Base-by-base conservation (phyloP, 2,113 vertebrate genomes). In the Prinia subflava region DNA sequence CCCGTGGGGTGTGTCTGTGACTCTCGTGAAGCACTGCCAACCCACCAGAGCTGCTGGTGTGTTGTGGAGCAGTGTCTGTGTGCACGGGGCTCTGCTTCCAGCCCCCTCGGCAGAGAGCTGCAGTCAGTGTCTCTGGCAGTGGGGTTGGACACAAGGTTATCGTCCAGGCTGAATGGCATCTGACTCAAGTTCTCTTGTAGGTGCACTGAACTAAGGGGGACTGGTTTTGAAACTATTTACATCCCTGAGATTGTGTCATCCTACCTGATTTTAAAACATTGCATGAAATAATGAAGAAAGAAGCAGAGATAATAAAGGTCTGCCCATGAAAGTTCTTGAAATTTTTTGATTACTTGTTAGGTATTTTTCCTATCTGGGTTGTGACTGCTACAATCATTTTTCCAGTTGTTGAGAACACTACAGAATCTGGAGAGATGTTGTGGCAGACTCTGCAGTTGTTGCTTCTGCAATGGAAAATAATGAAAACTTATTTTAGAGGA, bases 51-150 rank as follows among this genome's bases (percentile, higher is more conserved):
- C 16, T 57, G 1, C 18, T 37, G 27, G 30, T 28, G 85, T 27
- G 24, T 17, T 1, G 1, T 10, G 62, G n/a, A 3, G 63, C 49
- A 18, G 12, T 18, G 41, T 47, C 18, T 46, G 28, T 19, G 50
- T n/a, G 3, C 23, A 13, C 9, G 4, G 28, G 33, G 56, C 57
- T 79, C 49, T 63, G 47, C 56, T 67, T 37, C 39, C 65, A 63
- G 37, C 47, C 47, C 11, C 8, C 18, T 1, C 0, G 1, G 56
- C 22, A 35, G 10, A 47, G 22, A 79, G 2, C 55, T 30, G 0
- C 41, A 2, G 2, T 3, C 9, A 24, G 8, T 3, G 6, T 18
- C 24, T 18, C 5, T 50, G 56, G 21, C 56, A 27, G 35, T 19
- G 42, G 2, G 37, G 27, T 41, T 18, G 59, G 63, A 22, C 31